Conservation (phyloP, 2,113 vertebrate genomes). For the Protomyctophum bolini region DNA sequence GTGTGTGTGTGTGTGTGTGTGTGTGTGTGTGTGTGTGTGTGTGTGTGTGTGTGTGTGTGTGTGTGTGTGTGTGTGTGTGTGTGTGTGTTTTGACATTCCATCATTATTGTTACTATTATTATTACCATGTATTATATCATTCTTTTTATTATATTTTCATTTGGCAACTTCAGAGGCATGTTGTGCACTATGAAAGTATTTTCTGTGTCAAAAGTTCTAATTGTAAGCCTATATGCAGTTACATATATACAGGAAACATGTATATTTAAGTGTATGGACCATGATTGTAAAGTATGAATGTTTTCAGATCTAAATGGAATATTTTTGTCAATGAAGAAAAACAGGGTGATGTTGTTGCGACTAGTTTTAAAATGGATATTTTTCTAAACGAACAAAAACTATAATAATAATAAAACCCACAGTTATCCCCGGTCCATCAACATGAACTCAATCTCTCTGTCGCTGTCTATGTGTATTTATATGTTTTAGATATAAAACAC, state of each 20-base stretch:
- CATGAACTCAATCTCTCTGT: constrained; percentile 78
- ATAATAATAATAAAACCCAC: constrained; percentile 62
- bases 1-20: too few relatives aligned
- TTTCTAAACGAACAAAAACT: constrained; percentile 76
- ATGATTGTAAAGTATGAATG: constrained; percentile 83
- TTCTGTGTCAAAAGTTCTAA: constrained; percentile 61
- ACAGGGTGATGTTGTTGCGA: constrained; percentile 63
- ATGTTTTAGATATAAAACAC: constrained; percentile 79
- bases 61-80: neutral
- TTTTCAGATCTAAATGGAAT: constrained; percentile 77
- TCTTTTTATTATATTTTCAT: constrained; percentile 75
- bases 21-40: too few relatives aligned
- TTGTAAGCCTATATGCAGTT: constrained; percentile 68
- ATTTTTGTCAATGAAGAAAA: constrained; percentile 82
- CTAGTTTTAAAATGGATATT: constrained; percentile 80
- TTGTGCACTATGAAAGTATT: constrained; percentile 77
- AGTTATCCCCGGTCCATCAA: constrained; percentile 68
- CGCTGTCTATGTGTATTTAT: constrained; percentile 76
- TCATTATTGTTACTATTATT: constrained; percentile 73
- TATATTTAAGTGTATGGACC: constrained; percentile 73
- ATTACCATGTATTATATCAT: constrained; percentile 69
- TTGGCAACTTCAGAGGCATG: constrained; percentile 81
- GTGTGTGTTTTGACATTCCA: constrained; percentile 44
- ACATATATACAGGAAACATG: constrained; percentile 69
- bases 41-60: too few relatives aligned